Conservation (phyloP, 1,140 invertebrate species). For the Trichomalopsis sarcophagae region DNA sequence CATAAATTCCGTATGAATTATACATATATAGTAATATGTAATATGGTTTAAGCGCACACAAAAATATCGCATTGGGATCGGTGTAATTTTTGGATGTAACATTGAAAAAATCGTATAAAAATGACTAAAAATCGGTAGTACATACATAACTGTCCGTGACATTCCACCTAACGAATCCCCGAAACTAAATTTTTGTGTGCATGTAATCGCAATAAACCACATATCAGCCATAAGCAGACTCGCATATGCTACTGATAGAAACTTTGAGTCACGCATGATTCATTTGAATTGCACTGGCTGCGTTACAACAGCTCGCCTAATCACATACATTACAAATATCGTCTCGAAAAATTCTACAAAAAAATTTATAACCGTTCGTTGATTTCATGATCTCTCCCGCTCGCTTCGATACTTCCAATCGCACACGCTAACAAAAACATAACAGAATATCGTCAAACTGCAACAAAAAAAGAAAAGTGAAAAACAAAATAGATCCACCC, state of each 20-base stretch:
- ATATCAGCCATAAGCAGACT: not conserved
- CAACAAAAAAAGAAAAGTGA: not conserved
- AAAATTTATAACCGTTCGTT: not conserved
- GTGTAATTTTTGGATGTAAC: slow-evolving; percentile 1
- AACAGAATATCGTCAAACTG: not conserved
- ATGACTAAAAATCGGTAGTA: slow-evolving; percentile 17
- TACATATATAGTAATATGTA: slow-evolving; percentile 27
- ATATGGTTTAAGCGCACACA: slow-evolving; percentile 36
- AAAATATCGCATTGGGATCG: slow-evolving; percentile 22
- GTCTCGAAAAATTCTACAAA: not conserved
- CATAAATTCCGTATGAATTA: slow-evolving; percentile 52
- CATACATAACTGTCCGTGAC: not conserved
- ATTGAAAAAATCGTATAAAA: slow-evolving; percentile 37
- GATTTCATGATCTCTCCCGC: not conserved
- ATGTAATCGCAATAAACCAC: slow-evolving; percentile 7
- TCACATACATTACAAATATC: not conserved
- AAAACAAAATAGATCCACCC: not conserved
- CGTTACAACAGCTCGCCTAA: not conserved
- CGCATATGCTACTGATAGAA: not conserved
- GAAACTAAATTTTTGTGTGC: slow-evolving; percentile 36
- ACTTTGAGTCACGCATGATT: not conserved
- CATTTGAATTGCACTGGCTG: not conserved
- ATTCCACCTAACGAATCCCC: slow-evolving; percentile 22
- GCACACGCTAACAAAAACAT: not conserved
- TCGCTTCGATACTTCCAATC: not conserved